Evolutionary conservation across 2,797 vertebrate species (phyloP).

Genomic region (Lophius americanus): DNA sequence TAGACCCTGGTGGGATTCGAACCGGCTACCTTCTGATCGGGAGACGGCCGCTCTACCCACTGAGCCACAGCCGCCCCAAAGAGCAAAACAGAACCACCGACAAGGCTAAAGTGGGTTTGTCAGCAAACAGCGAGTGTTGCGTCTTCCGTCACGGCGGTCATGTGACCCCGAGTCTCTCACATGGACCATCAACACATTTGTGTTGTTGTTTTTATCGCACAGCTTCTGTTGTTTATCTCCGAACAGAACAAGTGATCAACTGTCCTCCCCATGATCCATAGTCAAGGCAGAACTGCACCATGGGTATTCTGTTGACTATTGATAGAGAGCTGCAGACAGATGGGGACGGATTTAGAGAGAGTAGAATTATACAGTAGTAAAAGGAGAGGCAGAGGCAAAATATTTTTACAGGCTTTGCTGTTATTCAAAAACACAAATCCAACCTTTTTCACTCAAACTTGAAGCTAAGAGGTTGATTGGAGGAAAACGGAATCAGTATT

Average conservation of each 20-base stretch:
- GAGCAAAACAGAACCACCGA: too few species aligned
- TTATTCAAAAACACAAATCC: too few species aligned
- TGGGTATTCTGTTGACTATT: slow-evolving; percentile 58
- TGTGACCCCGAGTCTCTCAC: not conserved
- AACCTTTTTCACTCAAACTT: too few species aligned
- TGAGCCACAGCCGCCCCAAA: too few species aligned
- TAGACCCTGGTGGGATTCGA: too few species aligned
- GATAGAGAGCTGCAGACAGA: slow-evolving; percentile 40
- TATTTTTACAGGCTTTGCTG: too few species aligned
- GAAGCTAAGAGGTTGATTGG: too few species aligned
- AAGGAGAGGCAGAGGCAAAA: not conserved
- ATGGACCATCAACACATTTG: slow-evolving; percentile 9
- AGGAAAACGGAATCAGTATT: too few species aligned
- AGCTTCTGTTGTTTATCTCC: slow-evolving; percentile 54
- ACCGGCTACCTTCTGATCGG: too few species aligned
- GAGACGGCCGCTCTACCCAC: too few species aligned
- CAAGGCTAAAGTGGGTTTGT: too few species aligned
- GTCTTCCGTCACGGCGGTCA: not conserved
- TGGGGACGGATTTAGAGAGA: not conserved
- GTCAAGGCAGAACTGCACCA: slow-evolving; percentile 43
- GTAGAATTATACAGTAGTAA: not conserved
- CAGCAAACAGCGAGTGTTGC: not conserved
- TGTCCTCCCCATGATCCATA: slow-evolving; percentile 47
- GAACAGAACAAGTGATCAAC: slow-evolving; percentile 38
- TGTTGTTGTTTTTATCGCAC: slow-evolving; percentile 16